Evolutionary conservation across 2,113 vertebrate genomes (phyloP).

Genomic region (Meles meles): DNA sequence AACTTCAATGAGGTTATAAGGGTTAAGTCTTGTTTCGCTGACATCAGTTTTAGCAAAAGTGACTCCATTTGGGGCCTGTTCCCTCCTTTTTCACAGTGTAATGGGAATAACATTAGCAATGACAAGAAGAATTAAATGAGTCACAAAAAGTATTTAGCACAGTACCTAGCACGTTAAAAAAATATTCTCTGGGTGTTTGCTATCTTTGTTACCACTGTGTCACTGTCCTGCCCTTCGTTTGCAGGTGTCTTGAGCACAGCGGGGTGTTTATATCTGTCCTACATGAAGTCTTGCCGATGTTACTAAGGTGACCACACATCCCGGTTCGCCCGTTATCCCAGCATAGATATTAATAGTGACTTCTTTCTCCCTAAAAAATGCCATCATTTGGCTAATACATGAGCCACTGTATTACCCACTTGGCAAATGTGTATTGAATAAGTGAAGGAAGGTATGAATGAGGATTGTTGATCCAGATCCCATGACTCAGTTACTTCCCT

Average conservation of each 20-base stretch:
- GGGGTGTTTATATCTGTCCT: background rate
- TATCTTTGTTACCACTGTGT: background rate
- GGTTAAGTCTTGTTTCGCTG: too few species aligned
- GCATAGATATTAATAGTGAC: background rate
- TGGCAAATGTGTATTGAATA: background rate
- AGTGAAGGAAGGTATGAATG: background rate
- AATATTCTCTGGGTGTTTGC: background rate
- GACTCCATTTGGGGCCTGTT: too few species aligned
- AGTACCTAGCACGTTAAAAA: background rate
- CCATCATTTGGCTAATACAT: background rate
- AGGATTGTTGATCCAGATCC: background rate
- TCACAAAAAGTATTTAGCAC: background rate
- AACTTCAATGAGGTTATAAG: background rate
- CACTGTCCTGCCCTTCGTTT: background rate
- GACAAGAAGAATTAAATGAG: background rate
- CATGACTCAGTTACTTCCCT: fast-evolving
- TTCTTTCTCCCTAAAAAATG: background rate
- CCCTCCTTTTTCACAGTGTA: background rate
- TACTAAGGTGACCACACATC: background rate
- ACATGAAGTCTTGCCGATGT: background rate
- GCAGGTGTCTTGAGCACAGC: background rate
- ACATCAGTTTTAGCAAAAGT: too few species aligned
- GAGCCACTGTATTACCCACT: background rate
- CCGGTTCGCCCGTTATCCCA: background rate
- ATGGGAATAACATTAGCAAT: background rate